A percentile compares a stretch with the other conserved stretches of the same genome.
phyloP scores from a whole-genome alignment of 2,797 vertebrate species.

The Arrhamphus sclerolepis region DNA sequence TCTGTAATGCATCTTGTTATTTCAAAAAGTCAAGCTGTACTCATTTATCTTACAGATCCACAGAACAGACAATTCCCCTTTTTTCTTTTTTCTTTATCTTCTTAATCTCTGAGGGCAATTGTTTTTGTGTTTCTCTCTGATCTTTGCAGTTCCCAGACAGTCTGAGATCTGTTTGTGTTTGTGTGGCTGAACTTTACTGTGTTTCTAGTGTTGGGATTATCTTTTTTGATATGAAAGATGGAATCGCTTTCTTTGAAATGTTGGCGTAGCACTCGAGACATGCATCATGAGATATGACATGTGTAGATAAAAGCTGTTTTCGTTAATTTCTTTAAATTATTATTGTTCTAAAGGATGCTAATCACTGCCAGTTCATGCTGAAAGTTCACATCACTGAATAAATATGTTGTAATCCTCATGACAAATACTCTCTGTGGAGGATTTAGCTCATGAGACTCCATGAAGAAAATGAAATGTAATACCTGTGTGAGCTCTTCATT shows the following conservation, averaged over 20 bases:
- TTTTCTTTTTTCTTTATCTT: slow-evolving; percentile 17
- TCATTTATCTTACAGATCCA: slow-evolving; percentile 49
- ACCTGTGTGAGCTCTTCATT: too few species aligned
- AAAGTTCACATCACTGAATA: too few species aligned
- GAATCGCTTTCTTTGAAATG: slow-evolving; percentile 54
- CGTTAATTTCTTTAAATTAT: background rate
- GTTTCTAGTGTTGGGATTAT: slow-evolving; percentile 45
- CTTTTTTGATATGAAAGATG: slow-evolving; percentile 53
- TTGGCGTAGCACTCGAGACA: slow-evolving; percentile 43
- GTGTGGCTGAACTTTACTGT: slow-evolving; percentile 18
- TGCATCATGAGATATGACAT: slow-evolving; percentile 42
- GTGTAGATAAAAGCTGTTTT: slow-evolving; percentile 54
- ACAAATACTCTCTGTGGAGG: too few species aligned
- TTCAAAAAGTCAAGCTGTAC: slow-evolving; percentile 35
- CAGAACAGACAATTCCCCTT: slow-evolving; percentile 22
- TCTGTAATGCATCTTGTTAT: slow-evolving; percentile 31
- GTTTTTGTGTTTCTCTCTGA: slow-evolving; percentile 28
- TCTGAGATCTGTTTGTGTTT: slow-evolving; percentile 18
- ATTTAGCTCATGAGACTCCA: too few species aligned
- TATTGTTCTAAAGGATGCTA: too few species aligned
- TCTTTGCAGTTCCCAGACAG: slow-evolving; percentile 37
- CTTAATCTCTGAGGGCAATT: slow-evolving; percentile 23
- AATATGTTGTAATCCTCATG: too few species aligned
- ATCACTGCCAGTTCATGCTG: too few species aligned
- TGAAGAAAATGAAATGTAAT: too few species aligned